Evolutionary conservation across 1,140 invertebrate species (phyloP), one percentile per base, ranked within the genome.

Genomic region (Bombus confusus): DNA sequence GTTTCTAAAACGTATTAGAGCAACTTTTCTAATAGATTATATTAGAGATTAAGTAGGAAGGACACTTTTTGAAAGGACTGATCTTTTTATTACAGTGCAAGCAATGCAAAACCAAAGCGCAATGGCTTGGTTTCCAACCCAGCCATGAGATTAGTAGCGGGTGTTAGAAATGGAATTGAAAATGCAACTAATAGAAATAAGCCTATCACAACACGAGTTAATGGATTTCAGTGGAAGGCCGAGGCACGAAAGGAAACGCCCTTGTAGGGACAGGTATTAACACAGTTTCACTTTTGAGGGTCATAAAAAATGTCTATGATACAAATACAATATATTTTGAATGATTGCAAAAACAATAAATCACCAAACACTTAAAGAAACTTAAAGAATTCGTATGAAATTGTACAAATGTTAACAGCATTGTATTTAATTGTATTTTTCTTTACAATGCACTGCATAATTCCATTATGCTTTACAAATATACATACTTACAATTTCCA

Each of bases 111-210:
- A 94, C 96, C 96, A 92, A 97, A 97, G 94, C 96, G 98, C 86
- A 99, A 98, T 93, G 98, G 98, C 9, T 98, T 98, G 86, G 98
- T 98, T 15, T 98, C 98, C 8, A 99, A 99, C 94, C 98, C 98
- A 62, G 98, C 98, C 80, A 97, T 98, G 96, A 96, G 97, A 91
- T 95, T 98, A 78, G 96, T 96, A 59, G 96, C 96, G 41, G 96
- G 96, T 62, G 97, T 98, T 88, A 96, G 96, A 91, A 97, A 96
- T 93, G 97, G 97, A 88, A 95, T 97, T 89, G 97, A 97, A 91
- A 95, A 95, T 92, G 95, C 95, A 71, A 95, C 95, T 80, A 95
- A 95, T 92, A 93, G 95, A 87, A 95, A 95, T 88, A 95, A 95
- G 82, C 94, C 95, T 80, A 94, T 95, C 71, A 95, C 95, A 25